phyloP scores from a whole-genome alignment of 2,888 invertebrate species.

The Sminthurinus aureus region DNA sequence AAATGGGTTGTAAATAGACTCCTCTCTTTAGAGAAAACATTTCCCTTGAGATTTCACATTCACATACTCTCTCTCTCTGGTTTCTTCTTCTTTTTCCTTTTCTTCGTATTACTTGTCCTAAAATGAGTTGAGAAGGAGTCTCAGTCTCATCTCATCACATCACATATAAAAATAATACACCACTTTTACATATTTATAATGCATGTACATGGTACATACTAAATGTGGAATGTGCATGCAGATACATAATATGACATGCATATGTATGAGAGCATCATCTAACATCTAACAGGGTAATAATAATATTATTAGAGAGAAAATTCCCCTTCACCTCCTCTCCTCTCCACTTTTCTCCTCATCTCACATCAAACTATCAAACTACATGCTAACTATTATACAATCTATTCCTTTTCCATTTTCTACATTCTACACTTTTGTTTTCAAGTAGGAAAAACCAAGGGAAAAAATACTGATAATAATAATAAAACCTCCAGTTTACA shows the following conservation, averaged over 20 bases:
- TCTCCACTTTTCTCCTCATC: no score
- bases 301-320: background rate
- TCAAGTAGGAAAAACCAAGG: no score
- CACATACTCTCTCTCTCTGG: background rate
- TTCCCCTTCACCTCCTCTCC: background rate
- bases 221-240: background rate
- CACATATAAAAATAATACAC: background rate
- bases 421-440: no score
- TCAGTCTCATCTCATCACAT: background rate
- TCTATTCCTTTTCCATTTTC: no score
- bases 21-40: conserved; percentile 52
- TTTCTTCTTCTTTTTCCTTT: background rate
- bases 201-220: background rate
- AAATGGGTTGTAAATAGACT: conserved; percentile 60
- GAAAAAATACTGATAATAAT: no score
- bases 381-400: background rate
- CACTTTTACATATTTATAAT: background rate
- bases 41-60: conserved; percentile 37
- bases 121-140: background rate
- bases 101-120: background rate
- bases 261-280: no score
- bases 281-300: no score
- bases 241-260: no score
- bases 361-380: background rate
- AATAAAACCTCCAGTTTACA: no score